Conservation (phyloP, 2,888 invertebrate species). For the Rhimphoctona megacephalus region DNA sequence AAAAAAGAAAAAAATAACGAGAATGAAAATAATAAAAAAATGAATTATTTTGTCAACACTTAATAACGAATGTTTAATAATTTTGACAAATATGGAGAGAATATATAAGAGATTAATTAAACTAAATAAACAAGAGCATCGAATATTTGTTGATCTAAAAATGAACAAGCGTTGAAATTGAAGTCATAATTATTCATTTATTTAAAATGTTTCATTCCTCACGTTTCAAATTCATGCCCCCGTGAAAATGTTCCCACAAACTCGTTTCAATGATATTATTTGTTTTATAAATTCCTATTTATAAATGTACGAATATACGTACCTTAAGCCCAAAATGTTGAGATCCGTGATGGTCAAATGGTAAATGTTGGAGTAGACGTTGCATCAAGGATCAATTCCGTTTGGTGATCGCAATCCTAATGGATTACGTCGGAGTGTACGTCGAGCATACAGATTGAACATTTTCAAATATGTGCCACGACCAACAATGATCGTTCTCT, state of each 20-base stretch:
- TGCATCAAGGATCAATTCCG: conserved; percentile 43
- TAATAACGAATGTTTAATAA: too few species aligned
- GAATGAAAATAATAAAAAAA: too few species aligned
- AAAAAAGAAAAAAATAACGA: too few species aligned
- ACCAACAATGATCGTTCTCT: not conserved
- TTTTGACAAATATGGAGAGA: too few species aligned
- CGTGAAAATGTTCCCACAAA: not conserved
- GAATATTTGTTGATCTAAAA: too few species aligned
- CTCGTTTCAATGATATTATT: not conserved
- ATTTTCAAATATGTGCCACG: conserved; percentile 4
- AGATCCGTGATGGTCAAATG: not conserved
- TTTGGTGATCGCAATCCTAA: conserved; percentile 52
- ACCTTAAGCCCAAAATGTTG: not conserved
- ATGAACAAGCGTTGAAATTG: not conserved
- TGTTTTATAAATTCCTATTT: not conserved
- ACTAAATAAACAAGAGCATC: too few species aligned
- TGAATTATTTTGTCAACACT: too few species aligned
- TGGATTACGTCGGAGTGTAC: conserved; percentile 37
- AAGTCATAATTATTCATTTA: not conserved
- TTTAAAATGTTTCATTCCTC: not conserved
- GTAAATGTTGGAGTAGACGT: conserved; percentile 14
- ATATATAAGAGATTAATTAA: too few species aligned
- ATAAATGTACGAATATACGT: not conserved
- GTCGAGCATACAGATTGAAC: conserved; percentile 23
- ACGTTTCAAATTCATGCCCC: not conserved